Evolutionary conservation across 2,888 invertebrate species (phyloP), one percentile per base, ranked within the genome.

Genomic region (Euzetes globulus): DNA sequence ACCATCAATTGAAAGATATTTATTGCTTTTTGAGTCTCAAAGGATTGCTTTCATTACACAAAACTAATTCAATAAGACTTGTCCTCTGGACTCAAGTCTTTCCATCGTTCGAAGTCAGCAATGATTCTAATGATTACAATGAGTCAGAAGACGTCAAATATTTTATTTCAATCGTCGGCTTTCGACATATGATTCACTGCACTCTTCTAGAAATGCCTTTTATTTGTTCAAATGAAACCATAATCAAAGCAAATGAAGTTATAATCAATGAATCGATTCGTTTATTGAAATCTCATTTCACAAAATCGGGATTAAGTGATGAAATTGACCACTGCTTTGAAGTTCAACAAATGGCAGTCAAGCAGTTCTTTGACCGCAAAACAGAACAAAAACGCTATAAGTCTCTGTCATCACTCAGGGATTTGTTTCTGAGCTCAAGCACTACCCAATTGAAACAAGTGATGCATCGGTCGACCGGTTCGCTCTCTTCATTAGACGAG

Each of bases 231-330:
- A 27, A 60, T 27, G 27, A 60, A 27, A 60, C 60, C 2, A 19
- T 5, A 17, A 27, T 60, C 15, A 60, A 22, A 11, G 9, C 27
- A 1, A 60, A 60, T 60, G 60, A 60, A 27, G 17, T 60, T 13
- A 60, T 60, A 60, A 60, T 60, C 27, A 60, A 60, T 27, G 60
- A 60, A 60, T 60, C 60, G 60, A 60, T 60, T 60, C 25, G 29
- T 19, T 60, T 60, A 60, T 60, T 60, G 60, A 60, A 60, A 60
- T 27, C 25, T 19, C 29, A 60, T 60, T 60, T 60, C 60, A 25
- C 27, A 11, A 60, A 27, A 60, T 4, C 25, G 15, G 60, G 60
- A 17, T 4, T 60, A 5, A 27, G 11, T 27, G 27, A 60, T 25
- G 60, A 60, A 60, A 27, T 60, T 27, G 60, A 60, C 6, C 25